phyloP scores from a whole-genome alignment of 92 coral and sea anemone genomes.

The Palythoa grandis region DNA sequence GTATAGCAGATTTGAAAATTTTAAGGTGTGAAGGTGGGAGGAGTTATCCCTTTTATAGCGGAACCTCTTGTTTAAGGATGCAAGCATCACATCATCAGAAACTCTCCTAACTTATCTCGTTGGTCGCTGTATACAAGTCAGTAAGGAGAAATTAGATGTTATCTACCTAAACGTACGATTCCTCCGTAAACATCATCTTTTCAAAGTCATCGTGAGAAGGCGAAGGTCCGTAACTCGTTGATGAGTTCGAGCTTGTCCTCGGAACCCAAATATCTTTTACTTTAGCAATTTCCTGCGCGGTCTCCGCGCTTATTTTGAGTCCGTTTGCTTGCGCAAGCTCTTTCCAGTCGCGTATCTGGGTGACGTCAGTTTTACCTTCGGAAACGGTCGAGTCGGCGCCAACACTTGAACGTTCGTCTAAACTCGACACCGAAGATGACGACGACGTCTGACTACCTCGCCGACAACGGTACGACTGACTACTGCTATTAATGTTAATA shows the following conservation, averaged over 20 bases:
- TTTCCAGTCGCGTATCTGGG: slow-evolving; percentile 90
- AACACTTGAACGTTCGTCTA: slow-evolving; percentile 92
- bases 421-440: slow-evolving; percentile 94
- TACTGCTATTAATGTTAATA: slow-evolving; percentile 26
- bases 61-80: too few species aligned
- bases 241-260: slow-evolving; percentile 2
- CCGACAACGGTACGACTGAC: slow-evolving; percentile 64
- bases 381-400: slow-evolving; percentile 81
- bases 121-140: neutral
- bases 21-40: too few species aligned
- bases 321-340: slow-evolving; percentile 96
- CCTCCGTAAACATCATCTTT: slow-evolving; percentile 95
- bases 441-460: slow-evolving; percentile 92
- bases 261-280: slow-evolving; percentile 74
- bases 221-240: slow-evolving; percentile 55
- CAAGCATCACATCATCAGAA: neutral
- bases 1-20: too few species aligned
- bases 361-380: slow-evolving; percentile 87
- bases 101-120: neutral
- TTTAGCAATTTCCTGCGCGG: slow-evolving; percentile 87
- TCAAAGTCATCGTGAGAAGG: slow-evolving; percentile 93
- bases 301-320: slow-evolving; percentile 85
- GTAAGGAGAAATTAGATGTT: slow-evolving; percentile 37
- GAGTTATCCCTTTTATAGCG: too few species aligned
- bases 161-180: slow-evolving; percentile 85